Evolutionary conservation across 2,113 vertebrate species (phyloP).

Genomic region (Ancistrus triradiatus): DNA sequence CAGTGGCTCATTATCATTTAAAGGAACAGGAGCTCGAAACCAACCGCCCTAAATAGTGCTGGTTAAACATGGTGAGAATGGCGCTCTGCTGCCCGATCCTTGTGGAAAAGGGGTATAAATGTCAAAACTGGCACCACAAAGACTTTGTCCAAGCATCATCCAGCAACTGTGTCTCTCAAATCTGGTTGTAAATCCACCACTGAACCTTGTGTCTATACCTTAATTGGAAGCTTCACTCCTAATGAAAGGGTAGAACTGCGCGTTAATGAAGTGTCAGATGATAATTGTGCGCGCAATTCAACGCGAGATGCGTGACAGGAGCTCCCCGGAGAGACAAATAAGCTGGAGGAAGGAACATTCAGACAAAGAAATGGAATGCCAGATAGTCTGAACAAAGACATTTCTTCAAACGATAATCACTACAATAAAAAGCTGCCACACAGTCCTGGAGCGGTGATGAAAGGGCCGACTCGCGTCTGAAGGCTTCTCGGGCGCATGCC

Average conservation of each 20-base stretch:
- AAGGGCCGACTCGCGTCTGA: not conserved
- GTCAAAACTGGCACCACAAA: no score
- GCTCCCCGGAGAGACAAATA: not conserved
- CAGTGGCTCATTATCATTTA: no score
- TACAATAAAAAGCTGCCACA: not conserved
- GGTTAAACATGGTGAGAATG: no score
- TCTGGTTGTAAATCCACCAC: no score
- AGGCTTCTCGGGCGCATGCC: not conserved
- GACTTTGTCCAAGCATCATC: no score
- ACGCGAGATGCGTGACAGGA: not conserved
- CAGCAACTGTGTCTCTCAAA: no score
- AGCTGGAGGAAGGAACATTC: not conserved
- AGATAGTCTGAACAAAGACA: not conserved
- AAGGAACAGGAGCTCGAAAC: no score
- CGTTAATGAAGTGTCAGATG: slow-evolving; percentile 13
- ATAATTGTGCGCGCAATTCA: slow-evolving; percentile 14
- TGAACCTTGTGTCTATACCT: no score
- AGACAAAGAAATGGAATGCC: not conserved
- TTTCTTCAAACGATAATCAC: slow-evolving; percentile 8
- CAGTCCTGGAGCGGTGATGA: not conserved
- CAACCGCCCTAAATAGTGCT: no score
- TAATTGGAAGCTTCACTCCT: not conserved
- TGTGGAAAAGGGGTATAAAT: no score
- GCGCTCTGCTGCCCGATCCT: no score
- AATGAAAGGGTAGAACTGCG: slow-evolving; percentile 24